A percentile compares a stretch with the other conserved stretches of the same genome.
phyloP scores from a whole-genome alignment of 1,140 invertebrate species.

The Caligus rogercresseyi region DNA sequence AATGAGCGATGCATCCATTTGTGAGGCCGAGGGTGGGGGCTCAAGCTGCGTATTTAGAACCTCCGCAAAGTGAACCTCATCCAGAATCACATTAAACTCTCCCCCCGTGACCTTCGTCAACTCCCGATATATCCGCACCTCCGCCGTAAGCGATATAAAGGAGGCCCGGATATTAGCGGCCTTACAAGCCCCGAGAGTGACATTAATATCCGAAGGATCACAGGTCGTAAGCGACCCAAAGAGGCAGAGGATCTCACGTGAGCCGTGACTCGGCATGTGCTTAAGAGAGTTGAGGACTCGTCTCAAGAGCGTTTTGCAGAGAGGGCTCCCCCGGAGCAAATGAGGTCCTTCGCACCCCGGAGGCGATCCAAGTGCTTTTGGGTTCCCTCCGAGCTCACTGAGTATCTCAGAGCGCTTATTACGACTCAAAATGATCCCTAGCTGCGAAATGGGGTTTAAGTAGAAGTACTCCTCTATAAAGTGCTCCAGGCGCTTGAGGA shows the following conservation, averaged over 20 bases:
- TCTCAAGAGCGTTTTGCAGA: conserved; percentile 82
- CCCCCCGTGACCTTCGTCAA: conserved; percentile 66
- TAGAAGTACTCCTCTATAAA: conserved; percentile 96
- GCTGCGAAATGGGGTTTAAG: conserved; percentile 93
- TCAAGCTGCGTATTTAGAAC: conserved; percentile 50
- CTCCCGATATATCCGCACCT: conserved; percentile 70
- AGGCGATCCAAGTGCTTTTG: conserved; percentile 26
- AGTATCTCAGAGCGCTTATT: conserved; percentile 87
- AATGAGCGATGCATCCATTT: conserved; percentile 60
- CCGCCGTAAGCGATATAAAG: conserved; percentile 83
- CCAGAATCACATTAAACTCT: conserved; percentile 65
- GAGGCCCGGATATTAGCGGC: conserved; percentile 57
- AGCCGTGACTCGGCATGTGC: conserved; percentile 77
- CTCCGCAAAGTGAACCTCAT: conserved; percentile 67
- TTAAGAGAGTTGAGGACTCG: conserved; percentile 65
- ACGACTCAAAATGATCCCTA: conserved; percentile 73
- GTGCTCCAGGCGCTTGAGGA: conserved; percentile 60
- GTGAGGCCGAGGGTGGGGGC: conserved; percentile 60
- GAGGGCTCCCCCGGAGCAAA: conserved; percentile 93
- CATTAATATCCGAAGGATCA: conserved; percentile 79
- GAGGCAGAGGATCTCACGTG: conserved; percentile 63
- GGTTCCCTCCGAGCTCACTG: conserved; percentile 57
- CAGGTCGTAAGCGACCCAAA: conserved; percentile 87
- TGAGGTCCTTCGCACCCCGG: too few species aligned
- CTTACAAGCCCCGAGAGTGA: conserved; percentile 56